A percentile compares a stretch with the other conserved stretches of the same genome.
phyloP scores from a whole-genome alignment of 2,888 invertebrate species.

The Antitype chi region DNA sequence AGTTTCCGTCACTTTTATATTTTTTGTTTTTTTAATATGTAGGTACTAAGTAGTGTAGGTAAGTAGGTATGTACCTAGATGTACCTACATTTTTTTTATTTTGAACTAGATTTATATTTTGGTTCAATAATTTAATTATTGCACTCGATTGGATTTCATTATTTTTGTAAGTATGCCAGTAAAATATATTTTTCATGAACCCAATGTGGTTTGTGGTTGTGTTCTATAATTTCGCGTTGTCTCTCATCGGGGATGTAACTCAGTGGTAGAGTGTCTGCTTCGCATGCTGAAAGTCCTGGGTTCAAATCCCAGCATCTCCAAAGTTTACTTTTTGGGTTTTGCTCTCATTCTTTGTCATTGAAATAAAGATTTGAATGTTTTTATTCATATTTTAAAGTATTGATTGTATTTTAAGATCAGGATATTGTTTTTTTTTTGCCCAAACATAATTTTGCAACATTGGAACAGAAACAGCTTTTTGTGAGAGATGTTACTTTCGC shows the following conservation, averaged over 20 bases:
- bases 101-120: not conserved
- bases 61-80: too few species aligned
- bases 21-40: too few species aligned
- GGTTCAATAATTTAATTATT: not conserved
- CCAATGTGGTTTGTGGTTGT: not conserved
- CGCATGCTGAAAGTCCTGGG: constrained; percentile 93
- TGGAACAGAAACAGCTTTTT: too few species aligned
- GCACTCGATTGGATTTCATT: not conserved
- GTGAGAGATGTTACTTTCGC: too few species aligned
- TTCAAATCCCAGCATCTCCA: constrained; percentile 92
- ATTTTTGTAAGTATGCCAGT: not conserved
- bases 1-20: not conserved
- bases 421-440: too few species aligned
- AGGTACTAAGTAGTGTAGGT: too few species aligned
- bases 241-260: constrained; percentile 85
- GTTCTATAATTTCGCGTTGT: constrained; percentile 56
- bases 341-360: not conserved
- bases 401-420: not conserved
- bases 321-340: constrained; percentile 20
- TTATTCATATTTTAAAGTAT: not conserved
- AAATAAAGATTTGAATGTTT: not conserved
- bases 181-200: too few species aligned
- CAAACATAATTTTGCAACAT: too few species aligned
- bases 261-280: constrained; percentile 92
- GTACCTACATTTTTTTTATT: too few species aligned